Conservation (phyloP, 2,888 invertebrate species). For the Luperina testacea region DNA sequence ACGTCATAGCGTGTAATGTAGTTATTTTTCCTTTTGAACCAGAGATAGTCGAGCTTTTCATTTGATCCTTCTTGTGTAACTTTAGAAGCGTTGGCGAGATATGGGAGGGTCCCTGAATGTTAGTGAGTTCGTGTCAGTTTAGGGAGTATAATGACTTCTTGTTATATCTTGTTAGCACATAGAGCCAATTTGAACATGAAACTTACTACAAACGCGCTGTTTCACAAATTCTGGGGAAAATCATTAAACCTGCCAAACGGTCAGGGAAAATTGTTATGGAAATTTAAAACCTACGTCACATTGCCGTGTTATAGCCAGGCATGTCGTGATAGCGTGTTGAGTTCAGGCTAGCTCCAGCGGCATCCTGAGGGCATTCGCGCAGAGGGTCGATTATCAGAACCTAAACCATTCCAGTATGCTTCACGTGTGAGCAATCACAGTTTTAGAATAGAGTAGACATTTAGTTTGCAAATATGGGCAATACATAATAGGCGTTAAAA, state of each 20-base stretch:
- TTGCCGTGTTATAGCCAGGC: neutral
- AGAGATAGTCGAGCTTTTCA: neutral
- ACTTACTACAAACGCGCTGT: neutral
- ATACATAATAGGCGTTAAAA: too few species aligned
- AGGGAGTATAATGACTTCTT: neutral
- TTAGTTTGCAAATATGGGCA: too few species aligned
- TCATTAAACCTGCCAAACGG: neutral
- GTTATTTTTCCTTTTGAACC: neutral
- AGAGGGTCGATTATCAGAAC: neutral
- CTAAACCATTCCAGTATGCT: neutral
- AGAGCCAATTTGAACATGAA: slow-evolving; percentile 2
- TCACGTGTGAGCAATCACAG: neutral
- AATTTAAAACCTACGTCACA: neutral
- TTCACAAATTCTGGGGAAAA: neutral
- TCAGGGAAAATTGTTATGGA: too few species aligned
- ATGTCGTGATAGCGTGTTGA: neutral
- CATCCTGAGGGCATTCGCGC: neutral
- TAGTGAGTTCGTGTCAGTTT: slow-evolving; percentile 19
- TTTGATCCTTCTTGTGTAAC: slow-evolving; percentile 13
- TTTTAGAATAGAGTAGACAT: too few species aligned
- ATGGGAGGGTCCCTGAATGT: neutral
- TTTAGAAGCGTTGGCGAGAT: neutral
- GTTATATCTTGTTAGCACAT: neutral
- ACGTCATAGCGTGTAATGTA: neutral
- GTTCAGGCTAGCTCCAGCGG: neutral